Percentiles rank a stretch among this genome's conserved stretches.
Conservation (phyloP, 2,888 invertebrate genomes). For the Dinocampus coccinellae region DNA sequence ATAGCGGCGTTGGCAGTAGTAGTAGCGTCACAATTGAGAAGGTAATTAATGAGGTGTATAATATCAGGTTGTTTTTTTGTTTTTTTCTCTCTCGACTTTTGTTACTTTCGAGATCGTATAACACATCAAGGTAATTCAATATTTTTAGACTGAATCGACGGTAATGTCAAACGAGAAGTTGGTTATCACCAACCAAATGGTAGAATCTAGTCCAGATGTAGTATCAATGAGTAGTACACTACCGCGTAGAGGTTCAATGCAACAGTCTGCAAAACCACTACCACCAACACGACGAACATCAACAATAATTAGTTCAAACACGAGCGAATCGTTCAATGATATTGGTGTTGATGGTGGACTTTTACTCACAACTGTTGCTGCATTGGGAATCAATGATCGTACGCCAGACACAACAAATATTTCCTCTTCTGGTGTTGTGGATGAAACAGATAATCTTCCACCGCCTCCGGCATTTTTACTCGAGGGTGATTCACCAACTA, state of each 20-base stretch:
- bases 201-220: conserved; percentile 77
- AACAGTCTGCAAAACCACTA: conserved; percentile 78
- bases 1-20: conserved; percentile 9
- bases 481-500: conserved; percentile 70
- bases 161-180: conserved; percentile 60
- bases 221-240: conserved; percentile 57
- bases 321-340: conserved; percentile 13
- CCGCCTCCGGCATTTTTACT: conserved; percentile 85
- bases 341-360: conserved; percentile 34
- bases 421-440: conserved; percentile 37
- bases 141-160: conserved; percentile 60
- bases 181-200: conserved; percentile 75
- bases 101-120: background rate
- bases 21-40: conserved; percentile 38
- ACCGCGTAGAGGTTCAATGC: conserved; percentile 75
- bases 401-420: conserved; percentile 41
- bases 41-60: conserved; percentile 25
- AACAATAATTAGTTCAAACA: conserved; percentile 70
- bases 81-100: background rate
- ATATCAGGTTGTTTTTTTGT: background rate
- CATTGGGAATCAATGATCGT: conserved; percentile 48
- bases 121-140: background rate
- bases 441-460: conserved; percentile 75
- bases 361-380: conserved; percentile 37
- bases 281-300: conserved; percentile 85